Base-by-base conservation (phyloP, 1,140 invertebrate species). In the Brachionus manjavacas region DNA sequence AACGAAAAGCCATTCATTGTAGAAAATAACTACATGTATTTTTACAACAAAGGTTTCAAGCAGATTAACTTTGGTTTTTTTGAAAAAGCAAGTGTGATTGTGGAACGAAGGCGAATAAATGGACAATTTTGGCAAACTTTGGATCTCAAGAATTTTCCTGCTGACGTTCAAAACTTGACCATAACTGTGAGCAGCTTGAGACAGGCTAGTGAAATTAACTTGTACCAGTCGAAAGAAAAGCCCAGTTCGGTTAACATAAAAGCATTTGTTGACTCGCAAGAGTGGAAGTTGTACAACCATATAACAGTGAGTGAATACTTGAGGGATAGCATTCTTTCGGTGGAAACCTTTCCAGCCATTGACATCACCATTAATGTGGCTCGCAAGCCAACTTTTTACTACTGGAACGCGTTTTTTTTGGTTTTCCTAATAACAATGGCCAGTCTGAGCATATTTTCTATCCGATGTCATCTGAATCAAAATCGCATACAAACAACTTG, bases 401-500 rank as follows among this genome's bases (percentile, higher is more conserved):
- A 60, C 39, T 80, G 76, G 76, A 80, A 80, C 41, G 76, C 49
- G 3, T 80, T 80, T 64, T 80, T 60, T 41, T 20, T 80, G 20
- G 16, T 80, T 60, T 80, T 80, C 39, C 20, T 80, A 41, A 80
- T 80, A 39, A 46, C 76, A 9, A 11, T 60, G 28, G 49, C 52
- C 55, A 60, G 49, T 64, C 39, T 80, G 49, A 60, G 76, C 60
- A 39, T 46, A 60, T 80, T 80, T 80, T 60, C 49, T 16, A 85
- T 86, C 12, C 9, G 68, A 23, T 83, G 60, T 55, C 70, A 68
- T 20, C 39, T 85, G 11, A 85, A 85, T 31, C 85, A 85, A n/a
- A 86, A 86, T 68, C 49, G 86, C 20, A 83, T 86, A 11, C 86
- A 86, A 60, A 74, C 86, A 64, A 85, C 81, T 7, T 86, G 84